These are phyloP conservation scores for Argynnis bischoffii DNA, from an alignment of 2,888 invertebrate genomes.

Conservation along the genomic window DNA sequence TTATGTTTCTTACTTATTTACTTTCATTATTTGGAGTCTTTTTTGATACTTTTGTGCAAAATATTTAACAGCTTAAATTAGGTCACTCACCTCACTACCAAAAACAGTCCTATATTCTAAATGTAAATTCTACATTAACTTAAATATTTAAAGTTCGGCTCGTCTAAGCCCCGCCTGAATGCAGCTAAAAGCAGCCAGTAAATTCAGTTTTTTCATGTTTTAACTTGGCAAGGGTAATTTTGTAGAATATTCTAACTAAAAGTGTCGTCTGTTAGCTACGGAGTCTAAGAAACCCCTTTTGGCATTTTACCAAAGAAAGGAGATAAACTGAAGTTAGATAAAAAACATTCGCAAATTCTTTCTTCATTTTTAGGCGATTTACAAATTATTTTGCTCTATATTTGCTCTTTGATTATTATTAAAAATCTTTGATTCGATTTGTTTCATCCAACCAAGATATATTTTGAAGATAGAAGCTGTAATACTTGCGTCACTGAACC, in stretches of 20 bases:
- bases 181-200: slow-evolving; percentile 30
- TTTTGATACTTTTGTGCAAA: too few species aligned
- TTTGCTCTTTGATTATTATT: too few species aligned
- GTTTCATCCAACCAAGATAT: not conserved
- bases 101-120: slow-evolving; percentile 7
- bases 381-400: not conserved
- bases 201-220: slow-evolving; percentile 38
- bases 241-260: slow-evolving; percentile 40
- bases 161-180: slow-evolving; percentile 28
- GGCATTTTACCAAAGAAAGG: slow-evolving; percentile 39
- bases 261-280: slow-evolving; percentile 41
- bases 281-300: slow-evolving; percentile 40
- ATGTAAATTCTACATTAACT: slow-evolving; percentile 25
- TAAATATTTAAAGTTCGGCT: slow-evolving; percentile 34
- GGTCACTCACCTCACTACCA: not conserved
- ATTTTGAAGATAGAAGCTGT: not conserved
- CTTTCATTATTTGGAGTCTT: too few species aligned
- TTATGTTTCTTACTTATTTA: too few species aligned
- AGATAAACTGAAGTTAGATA: slow-evolving; percentile 41
- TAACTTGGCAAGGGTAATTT: slow-evolving; percentile 42
- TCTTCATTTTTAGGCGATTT: slow-evolving; percentile 29
- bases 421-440: not conserved
- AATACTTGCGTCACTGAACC: not conserved
- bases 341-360: slow-evolving; percentile 40
- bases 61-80: not conserved